Conservation (phyloP, 2,797 vertebrate genomes). For the Dipus sagitta region DNA sequence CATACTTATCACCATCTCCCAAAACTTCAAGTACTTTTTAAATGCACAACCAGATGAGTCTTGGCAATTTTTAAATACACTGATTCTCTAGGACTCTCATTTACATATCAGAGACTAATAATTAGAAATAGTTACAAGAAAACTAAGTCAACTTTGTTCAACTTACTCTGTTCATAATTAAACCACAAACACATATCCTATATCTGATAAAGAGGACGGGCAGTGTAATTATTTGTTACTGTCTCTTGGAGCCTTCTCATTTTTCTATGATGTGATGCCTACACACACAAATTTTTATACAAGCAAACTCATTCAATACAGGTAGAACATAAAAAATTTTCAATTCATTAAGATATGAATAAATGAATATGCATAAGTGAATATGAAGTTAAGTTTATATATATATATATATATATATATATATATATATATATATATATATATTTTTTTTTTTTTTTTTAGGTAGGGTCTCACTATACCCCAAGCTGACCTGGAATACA, state of each 20-base stretch:
- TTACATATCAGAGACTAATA: too few species aligned
- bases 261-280: not conserved
- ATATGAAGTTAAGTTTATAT: not conserved
- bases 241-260: not conserved
- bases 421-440: too few species aligned
- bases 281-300: too few species aligned
- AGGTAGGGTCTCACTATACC: too few species aligned
- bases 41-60: not conserved
- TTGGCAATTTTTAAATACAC: not conserved
- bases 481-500: too few species aligned
- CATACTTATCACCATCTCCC: not conserved
- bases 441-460: too few species aligned
- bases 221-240: too few species aligned
- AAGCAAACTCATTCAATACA: too few species aligned
- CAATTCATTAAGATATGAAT: constrained; percentile 19
- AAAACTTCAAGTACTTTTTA: constrained; percentile 42
- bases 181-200: not conserved
- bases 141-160: too few species aligned
- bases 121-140: constrained; percentile 14
- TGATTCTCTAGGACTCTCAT: too few species aligned
- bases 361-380: not conserved
- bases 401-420: too few species aligned
- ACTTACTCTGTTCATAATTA: not conserved
- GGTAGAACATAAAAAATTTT: not conserved
- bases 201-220: not conserved